A percentile compares a stretch with the other conserved stretches of the same genome.
Evolutionary conservation across 1,140 invertebrate species (phyloP).

Genomic region (Glossosoma conforme): DNA sequence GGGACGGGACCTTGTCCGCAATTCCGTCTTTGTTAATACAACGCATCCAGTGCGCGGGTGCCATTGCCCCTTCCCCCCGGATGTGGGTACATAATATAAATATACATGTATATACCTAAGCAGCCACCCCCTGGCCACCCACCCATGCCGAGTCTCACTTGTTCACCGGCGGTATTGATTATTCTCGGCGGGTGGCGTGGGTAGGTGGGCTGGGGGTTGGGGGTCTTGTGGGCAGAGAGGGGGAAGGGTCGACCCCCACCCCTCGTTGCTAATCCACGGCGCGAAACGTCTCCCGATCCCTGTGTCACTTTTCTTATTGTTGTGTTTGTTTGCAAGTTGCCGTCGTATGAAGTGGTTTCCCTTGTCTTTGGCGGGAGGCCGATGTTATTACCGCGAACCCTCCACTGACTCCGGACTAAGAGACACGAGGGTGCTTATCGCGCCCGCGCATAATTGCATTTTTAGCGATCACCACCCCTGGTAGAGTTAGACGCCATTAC

Average conservation of each 20-base stretch:
- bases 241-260: too few species aligned
- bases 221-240: too few species aligned
- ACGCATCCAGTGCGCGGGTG: constrained; percentile 20
- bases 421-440: too few species aligned
- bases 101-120: too few species aligned
- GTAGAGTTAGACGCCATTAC: too few species aligned
- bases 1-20: too few species aligned
- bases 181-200: constrained; percentile 13
- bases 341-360: background rate
- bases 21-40: too few species aligned
- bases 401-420: too few species aligned
- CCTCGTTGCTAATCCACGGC: constrained; percentile 10
- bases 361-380: background rate
- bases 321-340: background rate
- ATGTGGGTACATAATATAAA: too few species aligned
- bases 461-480: too few species aligned
- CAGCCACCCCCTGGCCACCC: background rate
- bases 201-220: constrained; percentile 9
- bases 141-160: constrained; percentile 7
- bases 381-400: background rate
- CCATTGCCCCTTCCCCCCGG: background rate
- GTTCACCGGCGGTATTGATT: constrained; percentile 25
- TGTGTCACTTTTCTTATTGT: constrained; percentile 16
- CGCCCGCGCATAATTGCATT: too few species aligned
- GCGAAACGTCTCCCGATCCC: constrained; percentile 19